Evolutionary conservation across 1,140 invertebrate genomes (phyloP).

Genomic region (Drosophila lacertosa): DNA sequence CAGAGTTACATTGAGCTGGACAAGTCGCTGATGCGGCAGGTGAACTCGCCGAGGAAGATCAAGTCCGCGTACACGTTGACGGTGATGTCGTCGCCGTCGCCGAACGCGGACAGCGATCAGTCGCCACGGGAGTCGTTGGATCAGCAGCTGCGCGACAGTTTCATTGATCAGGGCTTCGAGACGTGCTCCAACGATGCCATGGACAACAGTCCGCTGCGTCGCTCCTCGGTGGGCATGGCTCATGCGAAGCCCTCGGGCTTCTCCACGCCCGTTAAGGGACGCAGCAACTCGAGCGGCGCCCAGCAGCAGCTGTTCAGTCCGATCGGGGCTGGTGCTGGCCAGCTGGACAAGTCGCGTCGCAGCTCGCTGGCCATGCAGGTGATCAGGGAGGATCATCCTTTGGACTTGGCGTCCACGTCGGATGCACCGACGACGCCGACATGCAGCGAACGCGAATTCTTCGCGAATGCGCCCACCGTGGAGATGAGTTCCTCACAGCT

Average conservation of each 20-base stretch:
- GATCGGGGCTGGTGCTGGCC: conserved; percentile 27
- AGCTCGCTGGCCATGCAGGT: conserved; percentile 78
- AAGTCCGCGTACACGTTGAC: conserved; percentile 72
- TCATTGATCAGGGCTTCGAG: conserved; percentile 77
- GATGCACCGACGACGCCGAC: conserved; percentile 45
- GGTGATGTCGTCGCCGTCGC: conserved; percentile 69
- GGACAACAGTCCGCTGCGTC: conserved; percentile 66
- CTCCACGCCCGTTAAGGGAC: conserved; percentile 69
- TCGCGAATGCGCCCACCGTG: conserved; percentile 67
- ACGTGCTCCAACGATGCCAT: conserved; percentile 72
- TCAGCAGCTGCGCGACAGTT: conserved; percentile 61
- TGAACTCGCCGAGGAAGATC: conserved; percentile 73
- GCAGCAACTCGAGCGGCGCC: conserved; percentile 1
- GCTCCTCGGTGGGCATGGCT: conserved; percentile 13
- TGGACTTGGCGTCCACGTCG: conserved; percentile 50
- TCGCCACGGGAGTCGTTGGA: conserved; percentile 53
- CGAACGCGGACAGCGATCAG: conserved; percentile 71
- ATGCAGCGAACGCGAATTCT: conserved; percentile 63
- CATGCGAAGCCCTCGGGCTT: conserved; percentile 50
- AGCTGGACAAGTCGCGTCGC: conserved; percentile 57
- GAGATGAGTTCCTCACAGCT: conserved; percentile 58
- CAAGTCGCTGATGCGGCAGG: conserved; percentile 60
- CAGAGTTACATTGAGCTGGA: conserved; percentile 68
- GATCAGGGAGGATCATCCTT: conserved; percentile 70
- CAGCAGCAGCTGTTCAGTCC: conserved; percentile 68